A percentile compares a stretch with the other conserved stretches of the same genome.
phyloP scores from a whole-genome alignment of 2,888 invertebrate genomes.

The Selenia dentaria region DNA sequence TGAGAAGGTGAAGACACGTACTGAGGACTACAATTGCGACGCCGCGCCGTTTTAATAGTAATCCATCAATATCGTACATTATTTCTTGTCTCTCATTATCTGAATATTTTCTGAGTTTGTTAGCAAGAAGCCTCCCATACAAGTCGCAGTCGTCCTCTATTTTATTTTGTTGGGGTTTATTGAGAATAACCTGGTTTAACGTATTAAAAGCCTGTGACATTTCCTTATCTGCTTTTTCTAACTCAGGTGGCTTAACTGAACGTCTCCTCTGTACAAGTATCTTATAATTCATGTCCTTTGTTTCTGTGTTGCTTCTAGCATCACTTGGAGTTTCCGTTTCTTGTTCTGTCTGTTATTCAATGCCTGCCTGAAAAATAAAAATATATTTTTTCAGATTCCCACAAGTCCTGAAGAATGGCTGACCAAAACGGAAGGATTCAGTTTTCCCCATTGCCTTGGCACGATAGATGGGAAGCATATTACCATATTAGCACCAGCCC shows the following conservation, averaged over 20 bases:
- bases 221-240: conserved; percentile 23
- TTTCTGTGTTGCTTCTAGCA: conserved; percentile 21
- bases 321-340: conserved; percentile 23
- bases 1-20: conserved; percentile 24
- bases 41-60: conserved; percentile 28
- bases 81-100: conserved; percentile 35
- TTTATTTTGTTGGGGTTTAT: conserved; percentile 28
- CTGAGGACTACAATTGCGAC: conserved; percentile 20
- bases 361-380: conserved; percentile 13
- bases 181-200: conserved; percentile 25
- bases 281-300: conserved; percentile 21
- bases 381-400: conserved; percentile 4
- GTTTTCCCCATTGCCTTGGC: conserved; percentile 24
- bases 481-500: conserved; percentile 20
- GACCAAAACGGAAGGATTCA: conserved; percentile 8
- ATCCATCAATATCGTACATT: conserved; percentile 37
- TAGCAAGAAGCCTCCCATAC: conserved; percentile 35
- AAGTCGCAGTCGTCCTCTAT: conserved; percentile 30
- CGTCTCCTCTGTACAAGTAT: conserved; percentile 24
- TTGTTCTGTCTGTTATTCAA: conserved; percentile 21
- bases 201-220: conserved; percentile 26
- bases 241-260: conserved; percentile 24
- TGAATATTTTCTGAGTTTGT: conserved; percentile 35
- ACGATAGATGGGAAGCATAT: conserved; percentile 1
- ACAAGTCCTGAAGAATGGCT: conserved; percentile 9